A percentile compares a stretch with the other conserved stretches of the same genome.
Conservation (phyloP, 2,797 vertebrate species). For the Spondyliosoma cantharus region DNA sequence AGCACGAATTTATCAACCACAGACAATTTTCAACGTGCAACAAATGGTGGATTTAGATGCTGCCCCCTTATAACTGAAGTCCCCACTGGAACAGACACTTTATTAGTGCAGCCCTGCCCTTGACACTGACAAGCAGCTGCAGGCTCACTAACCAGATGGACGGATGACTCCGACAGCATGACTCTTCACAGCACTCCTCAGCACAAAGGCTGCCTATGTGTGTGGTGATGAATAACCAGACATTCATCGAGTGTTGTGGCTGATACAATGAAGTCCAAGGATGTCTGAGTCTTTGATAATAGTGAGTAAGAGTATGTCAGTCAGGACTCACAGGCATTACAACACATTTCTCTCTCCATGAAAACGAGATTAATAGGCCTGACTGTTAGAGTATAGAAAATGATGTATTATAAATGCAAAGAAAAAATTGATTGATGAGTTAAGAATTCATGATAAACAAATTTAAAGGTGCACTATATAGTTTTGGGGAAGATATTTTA, state of each 20-base stretch:
- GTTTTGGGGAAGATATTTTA: too few relatives aligned
- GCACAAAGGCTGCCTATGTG: conserved; percentile 67
- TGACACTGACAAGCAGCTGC: conserved; percentile 63
- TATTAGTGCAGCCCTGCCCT: conserved; percentile 10
- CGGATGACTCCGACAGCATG: conserved; percentile 30
- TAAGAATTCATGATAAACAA: background rate
- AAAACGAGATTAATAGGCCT: background rate
- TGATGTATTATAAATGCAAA: too few relatives aligned
- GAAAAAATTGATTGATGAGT: background rate
- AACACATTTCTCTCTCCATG: background rate
- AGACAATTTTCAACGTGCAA: background rate
- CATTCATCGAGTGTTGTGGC: conserved; percentile 35
- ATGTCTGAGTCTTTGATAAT: conserved; percentile 33
- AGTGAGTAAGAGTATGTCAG: conserved; percentile 15
- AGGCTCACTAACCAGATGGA: conserved; percentile 48
- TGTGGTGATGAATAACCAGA: conserved; percentile 43
- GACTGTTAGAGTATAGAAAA: background rate
- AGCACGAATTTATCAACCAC: background rate
- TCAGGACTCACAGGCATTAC: background rate
- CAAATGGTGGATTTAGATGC: conserved; percentile 7
- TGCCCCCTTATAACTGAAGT: conserved; percentile 2
- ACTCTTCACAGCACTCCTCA: conserved; percentile 32
- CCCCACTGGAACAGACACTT: conserved; percentile 13
- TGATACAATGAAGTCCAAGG: conserved; percentile 45
- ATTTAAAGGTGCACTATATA: background rate